Base-by-base conservation (phyloP, 2,797 vertebrate genomes). In the Karalla daura region DNA sequence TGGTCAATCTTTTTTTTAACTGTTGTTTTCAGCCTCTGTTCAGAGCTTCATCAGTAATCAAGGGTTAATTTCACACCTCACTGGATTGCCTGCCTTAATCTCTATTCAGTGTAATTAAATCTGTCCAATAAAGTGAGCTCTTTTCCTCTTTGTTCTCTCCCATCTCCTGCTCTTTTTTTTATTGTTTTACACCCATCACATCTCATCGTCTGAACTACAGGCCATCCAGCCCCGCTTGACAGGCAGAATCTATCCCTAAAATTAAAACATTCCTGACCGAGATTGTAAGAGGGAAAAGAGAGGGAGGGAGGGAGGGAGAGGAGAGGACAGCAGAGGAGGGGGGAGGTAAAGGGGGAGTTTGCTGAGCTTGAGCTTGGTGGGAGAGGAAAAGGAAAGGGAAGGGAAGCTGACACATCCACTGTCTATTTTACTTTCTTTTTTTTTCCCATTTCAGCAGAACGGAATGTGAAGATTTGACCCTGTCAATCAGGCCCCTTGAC, bases 61-160 rank as follows among this genome's bases (percentile, higher is more conserved):
- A 97, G 96, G 97, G 96, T 98, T 99, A 96, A 98, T 98, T 98
- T 98, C 96, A 97, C 96, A 97, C 95, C 95, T 96, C 95, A 93
- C 92, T 95, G 95, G 94, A 96, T 96, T 93, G 95, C 96, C 95
- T 95, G 94, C 95, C 95, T 96, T 97, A 96, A 97, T 98, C 96
- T 96, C 95, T 95, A 96, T 96, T 98, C 96, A 94, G 93, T 96
- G 96, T 98, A 98, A 98, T 99, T 98, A 98, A 98, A 99, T 98
- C 96, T 97, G 96, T 98, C 97, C 96, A 97, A 98, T 98, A 97
- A 98, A 94, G 94, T 94, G 95, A 95, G 93, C 89, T 94, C 94
- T 96, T 96, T 95, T 95, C 95, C 93, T 95, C 95, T 97, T 96
- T 97, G 95, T 96, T 96, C 96, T 94, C 91, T 85, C 66, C 94